These are phyloP conservation scores for Tachina fera DNA, from an alignment of 2,888 invertebrate genomes.

Conservation along the genomic window DNA sequence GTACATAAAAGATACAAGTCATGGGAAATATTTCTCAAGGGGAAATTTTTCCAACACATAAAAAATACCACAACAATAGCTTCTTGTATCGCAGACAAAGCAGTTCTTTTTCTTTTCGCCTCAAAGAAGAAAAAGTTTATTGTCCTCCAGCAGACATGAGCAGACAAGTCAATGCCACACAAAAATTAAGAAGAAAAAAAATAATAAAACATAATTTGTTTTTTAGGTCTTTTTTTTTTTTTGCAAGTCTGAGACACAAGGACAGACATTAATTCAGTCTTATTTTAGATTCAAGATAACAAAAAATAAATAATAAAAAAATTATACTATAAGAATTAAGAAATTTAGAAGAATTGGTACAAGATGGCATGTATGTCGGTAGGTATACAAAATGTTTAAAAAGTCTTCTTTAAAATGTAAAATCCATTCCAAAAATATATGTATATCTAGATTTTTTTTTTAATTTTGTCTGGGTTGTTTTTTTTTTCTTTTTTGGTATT, in stretches of 20 bases:
- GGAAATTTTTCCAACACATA: constrained; percentile 8
- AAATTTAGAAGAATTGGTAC: not conserved
- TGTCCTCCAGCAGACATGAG: constrained; percentile 73
- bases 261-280: constrained; percentile 24
- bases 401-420: constrained; percentile 11
- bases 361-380: constrained; percentile 2
- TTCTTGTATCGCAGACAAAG: constrained; percentile 47
- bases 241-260: constrained; percentile 30
- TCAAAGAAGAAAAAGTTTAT: constrained; percentile 72
- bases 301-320: constrained; percentile 4
- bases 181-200: constrained; percentile 30
- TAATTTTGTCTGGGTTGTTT: constrained; percentile 46
- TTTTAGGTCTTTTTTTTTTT: constrained; percentile 44
- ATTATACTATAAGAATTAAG: constrained; percentile 29
- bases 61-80: constrained; percentile 1
- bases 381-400: constrained; percentile 5
- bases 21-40: constrained; percentile 46
- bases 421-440: constrained; percentile 45
- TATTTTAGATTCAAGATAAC: constrained; percentile 47
- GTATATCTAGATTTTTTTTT: constrained; percentile 46
- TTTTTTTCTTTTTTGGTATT: constrained; percentile 60
- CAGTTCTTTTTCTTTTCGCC: constrained; percentile 37
- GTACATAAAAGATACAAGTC: constrained; percentile 21
- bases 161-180: constrained; percentile 74
- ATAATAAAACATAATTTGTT: constrained; percentile 35